Conservation (phyloP, 2,888 invertebrate species). For the Mythimna lalbum region DNA sequence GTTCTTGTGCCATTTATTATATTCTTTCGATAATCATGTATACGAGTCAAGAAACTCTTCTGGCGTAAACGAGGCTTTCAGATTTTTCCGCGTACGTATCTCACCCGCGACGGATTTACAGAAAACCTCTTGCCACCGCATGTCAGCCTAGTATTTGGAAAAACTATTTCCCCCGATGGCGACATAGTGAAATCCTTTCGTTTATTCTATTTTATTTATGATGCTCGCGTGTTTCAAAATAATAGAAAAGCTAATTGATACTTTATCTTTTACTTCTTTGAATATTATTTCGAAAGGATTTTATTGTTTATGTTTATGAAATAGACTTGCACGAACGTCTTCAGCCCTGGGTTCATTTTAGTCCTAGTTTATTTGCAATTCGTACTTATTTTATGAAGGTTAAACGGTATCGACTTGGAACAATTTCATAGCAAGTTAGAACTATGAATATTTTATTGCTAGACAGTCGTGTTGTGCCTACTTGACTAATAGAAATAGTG, state of each 20-base stretch:
- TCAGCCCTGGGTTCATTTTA: conserved; percentile 3
- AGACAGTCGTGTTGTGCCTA: not conserved
- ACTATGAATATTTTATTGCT: conserved; percentile 17
- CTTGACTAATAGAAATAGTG: not conserved
- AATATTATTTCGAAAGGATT: conserved; percentile 37
- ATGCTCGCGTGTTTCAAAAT: conserved; percentile 43
- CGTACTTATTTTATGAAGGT: not conserved
- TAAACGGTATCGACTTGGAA: conserved; percentile 1
- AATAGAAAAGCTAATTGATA: conserved; percentile 49
- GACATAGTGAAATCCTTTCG: conserved; percentile 43
- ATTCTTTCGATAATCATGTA: not conserved
- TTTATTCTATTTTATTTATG: conserved; percentile 43
- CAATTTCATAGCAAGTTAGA: not conserved
- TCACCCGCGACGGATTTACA: conserved; percentile 71
- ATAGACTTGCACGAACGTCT: conserved; percentile 41
- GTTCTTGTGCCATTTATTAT: not conserved
- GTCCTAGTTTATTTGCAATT: conserved; percentile 22
- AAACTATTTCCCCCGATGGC: conserved; percentile 73
- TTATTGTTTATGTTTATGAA: conserved; percentile 35
- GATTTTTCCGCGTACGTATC: conserved; percentile 74
- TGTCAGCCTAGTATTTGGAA: conserved; percentile 75
- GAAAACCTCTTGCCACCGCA: conserved; percentile 76
- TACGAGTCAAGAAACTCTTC: not conserved
- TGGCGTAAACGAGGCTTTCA: conserved; percentile 8
- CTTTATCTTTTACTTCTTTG: conserved; percentile 34